Base-by-base conservation (phyloP, 2,113 vertebrate species). In the Ceyx margarethae region DNA sequence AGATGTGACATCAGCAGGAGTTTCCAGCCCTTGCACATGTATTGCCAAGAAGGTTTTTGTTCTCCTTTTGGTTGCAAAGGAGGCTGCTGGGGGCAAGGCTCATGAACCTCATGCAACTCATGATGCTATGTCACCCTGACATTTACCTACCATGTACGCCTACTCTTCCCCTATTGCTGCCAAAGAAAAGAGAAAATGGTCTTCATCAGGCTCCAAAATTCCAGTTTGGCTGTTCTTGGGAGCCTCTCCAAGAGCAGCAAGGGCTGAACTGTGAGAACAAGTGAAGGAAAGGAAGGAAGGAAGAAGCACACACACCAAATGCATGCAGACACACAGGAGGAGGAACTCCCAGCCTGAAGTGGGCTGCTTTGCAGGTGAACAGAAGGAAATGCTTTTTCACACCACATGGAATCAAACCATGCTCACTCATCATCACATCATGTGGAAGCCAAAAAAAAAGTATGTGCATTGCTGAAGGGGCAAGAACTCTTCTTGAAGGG, bases 11-110 rank as follows among this genome's bases (percentile, higher is more conserved):
- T 94, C 75, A 79, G 82, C 78, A 95, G 97, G 94, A 97, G 96
- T 96, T 97, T 97, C 96, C 97, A 96, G 76, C 48, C 50, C 46
- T 48, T 67, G 72, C 77, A 89, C 66, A 79, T 96, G 83, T 61
- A 91, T 80, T 91, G 58, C 67, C 13, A 8, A 71, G 86, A 51
- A 85, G 85, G 91, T 97, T 97, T 96, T 96, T 91, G 97, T 98
- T 98, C 97, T 96, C 95, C 96, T 98, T 97, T 97, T 90, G 91
- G 92, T 95, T 89, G 81, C 65, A 87, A 57, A 91, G 89, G 66
- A 90, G 90, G 73, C 67, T 73, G 93, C 89, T 65, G 45, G 81
- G 53, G 86, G 89, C 85, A 91, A 95, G 75, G 66, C 46, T 2
- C 8, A 91, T 96, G 75, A 95, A 92, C 87, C 57, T 92, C 54